Percentiles rank a stretch among this genome's conserved stretches.
These are phyloP conservation scores for Plagodis dolabraria DNA, from an alignment of 2,888 invertebrate genomes.

Conservation along the genomic window DNA sequence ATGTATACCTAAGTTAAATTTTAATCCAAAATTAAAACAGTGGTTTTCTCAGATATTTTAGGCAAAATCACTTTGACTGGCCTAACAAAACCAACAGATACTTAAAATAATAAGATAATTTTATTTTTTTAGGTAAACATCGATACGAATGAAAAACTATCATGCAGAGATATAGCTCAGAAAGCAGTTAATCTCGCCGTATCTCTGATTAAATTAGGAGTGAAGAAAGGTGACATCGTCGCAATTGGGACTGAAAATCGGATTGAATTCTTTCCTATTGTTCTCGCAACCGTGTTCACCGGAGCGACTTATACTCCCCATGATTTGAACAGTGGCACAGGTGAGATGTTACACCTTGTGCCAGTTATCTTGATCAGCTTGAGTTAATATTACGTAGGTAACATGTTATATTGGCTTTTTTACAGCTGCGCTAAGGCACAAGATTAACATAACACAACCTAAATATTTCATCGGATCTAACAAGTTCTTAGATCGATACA, in stretches of 20 bases:
- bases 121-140: slow-evolving; percentile 75
- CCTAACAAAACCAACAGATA: too few species aligned
- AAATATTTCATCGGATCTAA: slow-evolving; percentile 87
- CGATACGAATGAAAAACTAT: slow-evolving; percentile 77
- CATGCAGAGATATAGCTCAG: slow-evolving; percentile 80
- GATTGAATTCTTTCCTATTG: slow-evolving; percentile 78
- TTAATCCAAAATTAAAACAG: too few species aligned
- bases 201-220: slow-evolving; percentile 74
- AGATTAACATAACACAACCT: slow-evolving; percentile 87
- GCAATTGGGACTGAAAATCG: slow-evolving; percentile 86
- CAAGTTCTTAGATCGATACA: slow-evolving; percentile 70
- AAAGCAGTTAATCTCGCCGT: slow-evolving; percentile 80
- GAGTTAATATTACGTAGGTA: slow-evolving; percentile 9
- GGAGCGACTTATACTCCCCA: slow-evolving; percentile 65
- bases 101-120: background rate
- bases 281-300: slow-evolving; percentile 78
- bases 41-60: too few species aligned
- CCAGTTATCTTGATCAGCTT: slow-evolving; percentile 28
- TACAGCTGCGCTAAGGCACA: slow-evolving; percentile 87
- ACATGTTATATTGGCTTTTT: slow-evolving; percentile 27
- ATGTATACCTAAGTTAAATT: too few species aligned
- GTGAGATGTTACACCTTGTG: slow-evolving; percentile 49
- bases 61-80: too few species aligned
- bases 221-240: slow-evolving; percentile 79
- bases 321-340: slow-evolving; percentile 58